Evolutionary conservation across 2,888 invertebrate species (phyloP).

Genomic region (Sminthurides aquaticus): DNA sequence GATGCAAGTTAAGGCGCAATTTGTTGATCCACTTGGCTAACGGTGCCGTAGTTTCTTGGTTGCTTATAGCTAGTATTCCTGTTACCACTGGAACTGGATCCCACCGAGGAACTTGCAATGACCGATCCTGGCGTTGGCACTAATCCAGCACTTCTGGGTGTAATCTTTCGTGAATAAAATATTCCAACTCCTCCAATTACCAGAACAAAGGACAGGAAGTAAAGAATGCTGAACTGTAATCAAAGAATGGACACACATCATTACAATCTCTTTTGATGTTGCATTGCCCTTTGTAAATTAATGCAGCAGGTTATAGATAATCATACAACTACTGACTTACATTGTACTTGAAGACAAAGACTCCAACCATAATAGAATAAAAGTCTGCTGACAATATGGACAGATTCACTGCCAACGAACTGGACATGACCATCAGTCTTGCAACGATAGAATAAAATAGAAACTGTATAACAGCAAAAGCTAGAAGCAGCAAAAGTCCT

Average conservation of each 20-base stretch:
- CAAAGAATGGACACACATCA: slow-evolving; percentile 26
- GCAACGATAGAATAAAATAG: slow-evolving; percentile 69
- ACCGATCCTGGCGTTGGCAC: not conserved
- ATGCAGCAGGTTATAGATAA: not conserved
- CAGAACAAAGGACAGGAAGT: slow-evolving; percentile 69
- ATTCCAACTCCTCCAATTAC: slow-evolving; percentile 62
- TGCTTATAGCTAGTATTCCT: not conserved
- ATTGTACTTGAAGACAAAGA: slow-evolving; percentile 71
- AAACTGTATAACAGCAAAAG: slow-evolving; percentile 65
- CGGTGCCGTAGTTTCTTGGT: not conserved
- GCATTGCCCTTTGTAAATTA: not conserved
- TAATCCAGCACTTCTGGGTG: not conserved
- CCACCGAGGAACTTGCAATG: too few species aligned
- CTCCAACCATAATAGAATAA: slow-evolving; percentile 71
- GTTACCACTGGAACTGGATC: not conserved
- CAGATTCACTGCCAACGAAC: slow-evolving; percentile 73
- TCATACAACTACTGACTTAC: slow-evolving; percentile 49
- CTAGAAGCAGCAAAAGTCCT: slow-evolving; percentile 54
- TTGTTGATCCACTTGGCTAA: not conserved
- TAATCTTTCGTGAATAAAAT: not conserved
- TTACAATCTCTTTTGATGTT: not conserved
- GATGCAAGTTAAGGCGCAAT: too few species aligned
- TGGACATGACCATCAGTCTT: slow-evolving; percentile 65
- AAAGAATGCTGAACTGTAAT: slow-evolving; percentile 71
- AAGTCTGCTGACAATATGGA: slow-evolving; percentile 68